A percentile compares a stretch with the other conserved stretches of the same genome.
phyloP scores from a whole-genome alignment of 2,888 invertebrate species.

The Noctua pronuba region DNA sequence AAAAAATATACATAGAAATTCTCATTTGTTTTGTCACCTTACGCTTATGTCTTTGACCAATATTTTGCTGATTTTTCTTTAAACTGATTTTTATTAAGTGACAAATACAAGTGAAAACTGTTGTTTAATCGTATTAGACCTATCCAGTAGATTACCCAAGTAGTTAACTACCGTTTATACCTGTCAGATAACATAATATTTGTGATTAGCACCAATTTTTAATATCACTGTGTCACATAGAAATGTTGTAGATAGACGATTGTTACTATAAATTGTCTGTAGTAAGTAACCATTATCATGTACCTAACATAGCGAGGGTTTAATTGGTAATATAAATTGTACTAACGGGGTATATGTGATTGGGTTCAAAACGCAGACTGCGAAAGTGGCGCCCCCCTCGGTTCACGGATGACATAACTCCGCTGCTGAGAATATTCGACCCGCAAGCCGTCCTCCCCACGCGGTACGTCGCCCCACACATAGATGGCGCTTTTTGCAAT shows the following conservation, averaged over 20 bases:
- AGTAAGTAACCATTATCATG: conserved; percentile 71
- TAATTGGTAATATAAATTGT: conserved; percentile 68
- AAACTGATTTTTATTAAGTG: conserved; percentile 41
- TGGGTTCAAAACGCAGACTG: conserved; percentile 90
- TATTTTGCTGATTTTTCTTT: conserved; percentile 37
- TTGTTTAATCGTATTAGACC: conserved; percentile 54
- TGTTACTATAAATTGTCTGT: conserved; percentile 59
- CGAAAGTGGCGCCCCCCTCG: conserved; percentile 96
- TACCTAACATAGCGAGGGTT: conserved; percentile 69
- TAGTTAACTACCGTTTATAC: conserved; percentile 59
- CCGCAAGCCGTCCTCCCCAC: conserved; percentile 91
- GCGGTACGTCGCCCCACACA: conserved; percentile 88
- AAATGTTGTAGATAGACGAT: conserved; percentile 71
- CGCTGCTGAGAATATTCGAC: conserved; percentile 94
- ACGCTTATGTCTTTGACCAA: conserved; percentile 48
- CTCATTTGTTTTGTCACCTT: conserved; percentile 65
- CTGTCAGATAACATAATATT: conserved; percentile 61
- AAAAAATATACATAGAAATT: conserved; percentile 45
- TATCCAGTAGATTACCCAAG: conserved; percentile 59
- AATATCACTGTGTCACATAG: conserved; percentile 61
- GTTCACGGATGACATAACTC: conserved; percentile 94
- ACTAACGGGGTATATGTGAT: conserved; percentile 77
- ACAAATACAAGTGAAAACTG: conserved; percentile 59
- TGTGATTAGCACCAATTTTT: conserved; percentile 58
- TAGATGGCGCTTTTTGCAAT: conserved; percentile 87